Conservation (phyloP, 1,140 invertebrate genomes). For the Microplitis demolitor region DNA sequence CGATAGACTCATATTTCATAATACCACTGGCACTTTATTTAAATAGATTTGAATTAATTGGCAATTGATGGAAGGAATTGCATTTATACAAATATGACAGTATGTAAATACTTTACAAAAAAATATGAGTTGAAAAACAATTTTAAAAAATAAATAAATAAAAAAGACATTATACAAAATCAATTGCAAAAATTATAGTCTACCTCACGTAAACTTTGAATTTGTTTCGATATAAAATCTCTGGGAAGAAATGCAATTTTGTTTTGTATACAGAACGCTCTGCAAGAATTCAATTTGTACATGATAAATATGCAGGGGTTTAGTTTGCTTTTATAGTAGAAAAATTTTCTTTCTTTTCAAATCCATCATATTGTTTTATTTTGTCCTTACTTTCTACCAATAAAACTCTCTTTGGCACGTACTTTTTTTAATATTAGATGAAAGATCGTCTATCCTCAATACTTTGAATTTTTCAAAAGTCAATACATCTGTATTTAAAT, state of each 20-base stretch:
- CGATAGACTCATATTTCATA: no score
- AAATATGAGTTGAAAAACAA: neutral
- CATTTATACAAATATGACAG: neutral
- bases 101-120: neutral
- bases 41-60: neutral
- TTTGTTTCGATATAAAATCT: constrained; percentile 19
- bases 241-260: constrained; percentile 17
- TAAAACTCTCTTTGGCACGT: no score
- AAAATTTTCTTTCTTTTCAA: constrained; percentile 20
- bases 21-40: neutral
- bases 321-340: constrained; percentile 20
- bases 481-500: no score
- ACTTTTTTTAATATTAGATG: neutral
- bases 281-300: constrained; percentile 31
- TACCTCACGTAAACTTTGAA: neutral
- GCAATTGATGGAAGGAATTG: neutral
- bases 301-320: constrained; percentile 31
- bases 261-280: constrained; percentile 1
- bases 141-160: neutral
- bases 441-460: neutral
- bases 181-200: neutral
- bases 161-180: no score
- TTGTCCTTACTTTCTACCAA: no score
- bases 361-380: constrained; percentile 3
- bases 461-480: no score